Base-by-base conservation (phyloP, 2,797 vertebrate species). In the Avahi laniger region DNA sequence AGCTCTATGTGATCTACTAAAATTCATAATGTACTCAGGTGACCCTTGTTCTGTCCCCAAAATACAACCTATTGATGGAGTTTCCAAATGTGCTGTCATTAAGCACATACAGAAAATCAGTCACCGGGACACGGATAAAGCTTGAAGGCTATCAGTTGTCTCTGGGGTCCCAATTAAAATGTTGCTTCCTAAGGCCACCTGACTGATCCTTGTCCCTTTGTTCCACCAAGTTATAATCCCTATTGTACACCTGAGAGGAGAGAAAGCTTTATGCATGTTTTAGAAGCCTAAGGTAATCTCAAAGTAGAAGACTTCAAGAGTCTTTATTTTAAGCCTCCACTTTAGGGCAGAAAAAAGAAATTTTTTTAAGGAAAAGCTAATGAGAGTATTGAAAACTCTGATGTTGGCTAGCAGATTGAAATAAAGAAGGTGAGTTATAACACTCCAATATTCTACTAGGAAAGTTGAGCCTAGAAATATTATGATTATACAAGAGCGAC, bases 401-500 rank as follows among this genome's bases (percentile, higher is more conserved):
- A 46, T 50, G 5, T 13, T 89, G 89, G 75, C 61, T 33, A 52
- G 79, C 63, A 83, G 28, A 48, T 88, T 95, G 12, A 17, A 78
- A 43, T 38, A 61, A 88, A 15, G 63, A 24, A 43, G 18, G 7
- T 70, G 67, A 78, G 73, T 94, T 93, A n/a, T 57, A 86, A 79
- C 18, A 41, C 54, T 38, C 33, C 70, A 82, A 91, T 57, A 70
- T 83, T 94, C 89, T 84, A 94, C 89, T 72, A 78, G 63, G 48
- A 54, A 95, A 91, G n/a, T 61, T 90, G 41, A 95, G 78, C 72
- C 88, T 76, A 70, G 92, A 95, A 89, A 95, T 95, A 90, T 67
- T 86, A 92, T 20, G 61, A 48, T 83, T 93, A 86, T 92, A 75
- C 81, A 93, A 80, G 59, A 94, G 18, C 41, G 11, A 81, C 78